Evolutionary conservation across 2,888 invertebrate species (phyloP).

Genomic region (Agapetus fuscipes): DNA sequence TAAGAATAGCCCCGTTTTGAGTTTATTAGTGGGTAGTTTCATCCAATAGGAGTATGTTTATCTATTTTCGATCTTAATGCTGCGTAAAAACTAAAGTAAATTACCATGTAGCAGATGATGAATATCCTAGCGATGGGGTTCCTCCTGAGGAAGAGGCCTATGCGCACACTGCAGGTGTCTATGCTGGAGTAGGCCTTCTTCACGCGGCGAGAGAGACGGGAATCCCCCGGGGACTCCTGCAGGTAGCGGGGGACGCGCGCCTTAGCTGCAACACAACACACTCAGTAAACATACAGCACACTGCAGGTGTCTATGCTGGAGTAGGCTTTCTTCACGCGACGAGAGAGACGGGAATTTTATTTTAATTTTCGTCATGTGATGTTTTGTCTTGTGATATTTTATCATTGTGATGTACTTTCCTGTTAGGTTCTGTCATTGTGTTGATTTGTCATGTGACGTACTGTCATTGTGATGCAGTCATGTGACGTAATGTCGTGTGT

Average conservation of each 20-base stretch:
- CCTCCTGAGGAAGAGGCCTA: constrained; percentile 64
- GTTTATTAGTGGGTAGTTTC: no score
- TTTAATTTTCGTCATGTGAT: no score
- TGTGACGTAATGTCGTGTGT: no score
- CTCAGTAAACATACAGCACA: no score
- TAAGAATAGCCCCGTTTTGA: no score
- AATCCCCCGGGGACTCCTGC: constrained; percentile 67
- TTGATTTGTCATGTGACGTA: no score
- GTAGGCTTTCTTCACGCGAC: constrained; percentile 68
- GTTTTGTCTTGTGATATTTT: no score
- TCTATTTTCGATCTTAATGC: neutral
- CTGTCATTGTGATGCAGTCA: no score
- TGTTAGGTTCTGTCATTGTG: no score
- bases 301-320: constrained; percentile 67
- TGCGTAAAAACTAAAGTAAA: constrained; percentile 19
- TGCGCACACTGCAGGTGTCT: constrained; percentile 64
- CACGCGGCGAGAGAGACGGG: constrained; percentile 61
- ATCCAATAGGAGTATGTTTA: no score
- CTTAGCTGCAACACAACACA: constrained; percentile 41
- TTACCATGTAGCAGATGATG: constrained; percentile 64
- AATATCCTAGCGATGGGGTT: constrained; percentile 69
- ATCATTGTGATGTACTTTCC: no score
- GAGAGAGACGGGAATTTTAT: constrained; percentile 63
- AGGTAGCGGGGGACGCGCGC: constrained; percentile 61
- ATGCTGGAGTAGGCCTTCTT: constrained; percentile 68